phyloP scores from a whole-genome alignment of 2,797 vertebrate species.

The Ispidina lecontei region DNA sequence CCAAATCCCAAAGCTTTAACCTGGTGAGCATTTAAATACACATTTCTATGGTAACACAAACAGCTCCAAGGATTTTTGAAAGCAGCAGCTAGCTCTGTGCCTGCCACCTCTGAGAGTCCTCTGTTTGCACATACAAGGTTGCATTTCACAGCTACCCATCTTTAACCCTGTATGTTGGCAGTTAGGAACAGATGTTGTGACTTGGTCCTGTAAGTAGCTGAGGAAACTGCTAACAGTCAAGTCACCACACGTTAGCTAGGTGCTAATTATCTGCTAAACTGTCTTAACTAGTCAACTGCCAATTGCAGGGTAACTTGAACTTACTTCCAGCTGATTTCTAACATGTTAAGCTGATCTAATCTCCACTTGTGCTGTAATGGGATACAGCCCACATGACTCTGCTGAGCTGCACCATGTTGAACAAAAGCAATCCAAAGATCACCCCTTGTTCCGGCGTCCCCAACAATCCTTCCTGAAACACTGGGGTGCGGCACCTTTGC shows the following conservation, averaged over 20 bases:
- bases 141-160: not conserved
- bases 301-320: not conserved
- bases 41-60: not conserved
- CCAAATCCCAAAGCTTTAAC: not conserved
- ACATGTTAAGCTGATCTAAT: not conserved
- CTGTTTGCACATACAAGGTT: not conserved
- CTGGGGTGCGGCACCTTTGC: not conserved
- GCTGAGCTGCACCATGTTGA: not conserved
- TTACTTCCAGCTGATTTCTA: slow-evolving; percentile 5
- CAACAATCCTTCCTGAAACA: slow-evolving; percentile 13
- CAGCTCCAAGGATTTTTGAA: not conserved
- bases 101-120: not conserved
- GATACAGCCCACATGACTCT: not conserved
- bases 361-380: not conserved
- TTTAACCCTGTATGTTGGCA: not conserved
- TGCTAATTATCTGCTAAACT: not conserved
- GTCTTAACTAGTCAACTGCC: not conserved
- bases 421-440: slow-evolving; percentile 10
- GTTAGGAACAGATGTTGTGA: not conserved
- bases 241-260: not conserved
- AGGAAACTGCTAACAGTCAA: not conserved
- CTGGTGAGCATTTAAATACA: not conserved
- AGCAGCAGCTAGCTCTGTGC: not conserved
- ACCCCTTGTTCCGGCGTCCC: not conserved
- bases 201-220: not conserved